phyloP scores from a whole-genome alignment of 2,888 invertebrate species.

The Parnassius apollo region DNA sequence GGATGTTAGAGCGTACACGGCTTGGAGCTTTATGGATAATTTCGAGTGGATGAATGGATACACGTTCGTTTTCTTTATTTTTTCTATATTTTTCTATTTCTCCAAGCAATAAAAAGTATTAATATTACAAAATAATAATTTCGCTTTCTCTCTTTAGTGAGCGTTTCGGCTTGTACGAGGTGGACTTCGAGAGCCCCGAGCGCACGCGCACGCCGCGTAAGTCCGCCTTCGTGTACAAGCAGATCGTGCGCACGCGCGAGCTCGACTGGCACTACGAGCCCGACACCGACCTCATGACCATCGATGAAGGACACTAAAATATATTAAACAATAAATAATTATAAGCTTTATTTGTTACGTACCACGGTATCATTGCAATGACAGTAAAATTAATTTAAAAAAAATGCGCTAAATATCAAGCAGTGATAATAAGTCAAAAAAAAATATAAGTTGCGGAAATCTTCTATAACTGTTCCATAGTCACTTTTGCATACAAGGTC shows the following conservation, averaged over 20 bases:
- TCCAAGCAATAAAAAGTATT: too few species aligned
- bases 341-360: too few species aligned
- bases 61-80: slow-evolving; percentile 33
- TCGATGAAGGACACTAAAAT: slow-evolving; percentile 39
- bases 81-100: too few species aligned
- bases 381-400: too few species aligned
- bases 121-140: not conserved
- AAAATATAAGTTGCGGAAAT: too few species aligned
- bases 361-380: too few species aligned
- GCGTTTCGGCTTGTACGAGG: slow-evolving; percentile 50
- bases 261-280: slow-evolving; percentile 38
- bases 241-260: slow-evolving; percentile 40
- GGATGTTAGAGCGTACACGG: slow-evolving; percentile 37
- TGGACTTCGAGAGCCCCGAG: slow-evolving; percentile 41
- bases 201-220: slow-evolving; percentile 49
- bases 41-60: slow-evolving; percentile 43
- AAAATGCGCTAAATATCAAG: too few species aligned
- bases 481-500: too few species aligned
- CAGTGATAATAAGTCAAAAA: too few species aligned
- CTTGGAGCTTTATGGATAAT: slow-evolving; percentile 47
- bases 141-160: slow-evolving; percentile 1
- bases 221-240: slow-evolving; percentile 49
- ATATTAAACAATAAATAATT: too few species aligned
- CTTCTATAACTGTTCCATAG: too few species aligned
- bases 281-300: slow-evolving; percentile 36